phyloP scores from a whole-genome alignment of 2,888 invertebrate species.

The Cabera pusaria region DNA sequence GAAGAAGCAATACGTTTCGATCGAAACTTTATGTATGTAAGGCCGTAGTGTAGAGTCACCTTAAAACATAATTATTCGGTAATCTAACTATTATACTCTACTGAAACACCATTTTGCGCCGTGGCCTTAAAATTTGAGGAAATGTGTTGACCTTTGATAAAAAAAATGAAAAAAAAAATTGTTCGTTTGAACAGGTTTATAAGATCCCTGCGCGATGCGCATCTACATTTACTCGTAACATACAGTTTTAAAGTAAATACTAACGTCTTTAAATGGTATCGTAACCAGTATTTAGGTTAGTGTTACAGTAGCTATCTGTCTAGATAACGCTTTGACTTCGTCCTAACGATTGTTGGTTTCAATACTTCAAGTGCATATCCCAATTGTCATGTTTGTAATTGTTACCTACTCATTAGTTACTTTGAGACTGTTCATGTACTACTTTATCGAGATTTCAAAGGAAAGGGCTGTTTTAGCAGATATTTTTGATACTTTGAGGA shows the following conservation, averaged over 20 bases:
- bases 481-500: slow-evolving; percentile 83
- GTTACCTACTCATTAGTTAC: slow-evolving; percentile 80
- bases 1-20: slow-evolving; percentile 36
- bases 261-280: slow-evolving; percentile 57
- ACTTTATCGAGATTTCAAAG: slow-evolving; percentile 73
- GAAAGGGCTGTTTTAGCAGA: slow-evolving; percentile 82
- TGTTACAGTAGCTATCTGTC: slow-evolving; percentile 64
- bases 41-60: slow-evolving; percentile 66
- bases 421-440: slow-evolving; percentile 82
- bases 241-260: slow-evolving; percentile 58
- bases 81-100: slow-evolving; percentile 72
- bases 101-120: slow-evolving; percentile 82
- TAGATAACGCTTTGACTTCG: slow-evolving; percentile 72
- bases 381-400: slow-evolving; percentile 75
- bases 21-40: slow-evolving; percentile 64
- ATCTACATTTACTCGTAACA: slow-evolving; percentile 19
- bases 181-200: slow-evolving; percentile 53
- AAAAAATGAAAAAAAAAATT: slow-evolving; percentile 50
- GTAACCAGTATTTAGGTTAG: slow-evolving; percentile 63
- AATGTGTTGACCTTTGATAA: slow-evolving; percentile 74
- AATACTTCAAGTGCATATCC: slow-evolving; percentile 72
- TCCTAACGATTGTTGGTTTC: slow-evolving; percentile 74
- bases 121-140: slow-evolving; percentile 81
- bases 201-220: slow-evolving; percentile 28
- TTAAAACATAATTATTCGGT: slow-evolving; percentile 62